Base-by-base conservation (phyloP, 2,888 invertebrate species). In the Himalopsyche anomala region DNA sequence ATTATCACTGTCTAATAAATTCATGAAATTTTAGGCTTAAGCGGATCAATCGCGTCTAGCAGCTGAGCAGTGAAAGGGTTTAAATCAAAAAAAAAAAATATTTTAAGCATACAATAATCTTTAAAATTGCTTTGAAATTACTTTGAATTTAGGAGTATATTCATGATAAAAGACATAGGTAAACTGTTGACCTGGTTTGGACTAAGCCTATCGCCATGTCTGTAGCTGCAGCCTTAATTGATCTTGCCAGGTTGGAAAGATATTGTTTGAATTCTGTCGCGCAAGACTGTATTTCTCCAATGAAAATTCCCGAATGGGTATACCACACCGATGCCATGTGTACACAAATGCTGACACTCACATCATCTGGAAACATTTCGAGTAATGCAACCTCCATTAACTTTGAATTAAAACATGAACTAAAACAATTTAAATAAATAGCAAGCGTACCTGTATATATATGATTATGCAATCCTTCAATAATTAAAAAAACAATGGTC, bases 131-230 rank as follows among this genome's bases (percentile, higher is more conserved):
- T 3, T 11, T 28, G 28, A 28, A 28, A 28, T 28, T 28, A 28
- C 28, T 28, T 28, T 28, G 28, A 28, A 28, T 28, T 28, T 28
- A 28, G 28, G 28, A 28, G 28, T 28, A 28, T 28, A 28, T 28
- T 28, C 0, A 2, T 40, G 6, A 45, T 45, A 2, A n/a, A 81
- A 55, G 19, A 55, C 74, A 54, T n/a, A 81, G 80, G 40, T 42
- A 9, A 12, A 42, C 5, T 55, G 15, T 54, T 45, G 84, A 92
- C 92, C 95, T 95, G 40, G 96, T 95, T 89, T 96, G 96, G 4
- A 97, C 97, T 86, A 99, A 94, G 0, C 97, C 98, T 87, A 97
- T 95, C 40, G 99, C 99, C 95, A 99, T 97, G 92, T 98, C 98
- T 0, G 98, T 96, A 55, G 99, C 99, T 84, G 98, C 98, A 84